These are phyloP conservation scores for Pseudomyrmex gracilis DNA, from an alignment of 1,140 invertebrate species.

Conservation along the genomic window DNA sequence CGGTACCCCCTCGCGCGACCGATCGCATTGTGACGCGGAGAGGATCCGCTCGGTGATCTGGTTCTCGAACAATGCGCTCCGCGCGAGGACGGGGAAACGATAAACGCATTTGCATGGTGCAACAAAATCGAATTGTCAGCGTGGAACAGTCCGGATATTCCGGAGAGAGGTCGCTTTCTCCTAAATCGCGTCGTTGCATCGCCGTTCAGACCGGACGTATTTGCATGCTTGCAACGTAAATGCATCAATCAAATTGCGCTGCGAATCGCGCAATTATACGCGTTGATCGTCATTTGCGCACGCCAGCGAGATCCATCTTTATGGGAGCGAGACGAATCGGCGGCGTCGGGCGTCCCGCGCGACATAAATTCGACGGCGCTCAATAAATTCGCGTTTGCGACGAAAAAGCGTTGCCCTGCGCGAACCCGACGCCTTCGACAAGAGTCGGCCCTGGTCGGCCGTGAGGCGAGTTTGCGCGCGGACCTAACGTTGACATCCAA, in stretches of 20 bases:
- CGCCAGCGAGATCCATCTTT: not conserved
- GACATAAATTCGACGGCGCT: constrained; percentile 14
- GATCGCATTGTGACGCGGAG: not conserved
- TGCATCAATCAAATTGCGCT: not conserved
- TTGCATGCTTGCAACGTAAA: not conserved
- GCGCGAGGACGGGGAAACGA: not conserved
- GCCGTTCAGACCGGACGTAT: not conserved
- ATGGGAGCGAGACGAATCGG: constrained; percentile 32
- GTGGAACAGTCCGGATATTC: not conserved
- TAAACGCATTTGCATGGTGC: constrained; percentile 4
- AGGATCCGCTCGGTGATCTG: not conserved
- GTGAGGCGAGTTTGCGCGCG: constrained; percentile 73
- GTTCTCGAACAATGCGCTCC: constrained; percentile 18
- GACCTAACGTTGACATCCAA: constrained; percentile 64
- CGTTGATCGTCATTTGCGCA: not conserved
- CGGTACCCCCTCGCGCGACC: constrained; percentile 6
- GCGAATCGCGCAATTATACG: not conserved
- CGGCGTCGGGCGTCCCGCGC: not conserved
- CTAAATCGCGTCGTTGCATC: not conserved
- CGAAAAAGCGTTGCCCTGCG: constrained; percentile 43
- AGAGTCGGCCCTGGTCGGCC: constrained; percentile 50
- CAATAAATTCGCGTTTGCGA: constrained; percentile 43
- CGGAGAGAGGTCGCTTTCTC: not conserved
- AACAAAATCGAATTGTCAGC: not conserved
- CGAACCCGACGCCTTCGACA: constrained; percentile 29